A percentile compares a stretch with the other conserved stretches of the same genome.
Evolutionary conservation across 2,113 vertebrate genomes (phyloP).

Genomic region (Chloropsis hardwickii): DNA sequence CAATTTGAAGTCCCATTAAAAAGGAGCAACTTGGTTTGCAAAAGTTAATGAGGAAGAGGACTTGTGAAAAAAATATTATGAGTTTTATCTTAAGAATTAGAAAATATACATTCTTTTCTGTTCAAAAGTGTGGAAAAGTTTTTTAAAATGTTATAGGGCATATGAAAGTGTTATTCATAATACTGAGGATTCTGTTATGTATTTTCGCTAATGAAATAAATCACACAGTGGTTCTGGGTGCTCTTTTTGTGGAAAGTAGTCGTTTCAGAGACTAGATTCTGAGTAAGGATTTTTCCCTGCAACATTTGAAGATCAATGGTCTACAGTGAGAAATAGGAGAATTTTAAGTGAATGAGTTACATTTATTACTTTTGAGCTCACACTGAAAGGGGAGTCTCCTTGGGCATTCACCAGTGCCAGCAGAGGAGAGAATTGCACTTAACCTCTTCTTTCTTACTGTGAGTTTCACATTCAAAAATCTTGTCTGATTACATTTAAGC

Average conservation of each 20-base stretch:
- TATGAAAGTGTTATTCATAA: background rate
- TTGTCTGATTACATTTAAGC: background rate
- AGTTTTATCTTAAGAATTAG: background rate
- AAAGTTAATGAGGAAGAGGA: background rate
- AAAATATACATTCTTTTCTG: background rate
- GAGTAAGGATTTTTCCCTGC: background rate
- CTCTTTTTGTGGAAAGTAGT: background rate
- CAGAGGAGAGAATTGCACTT: slow-evolving; percentile 25
- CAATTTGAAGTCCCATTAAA: background rate
- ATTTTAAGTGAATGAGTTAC: slow-evolving; percentile 53
- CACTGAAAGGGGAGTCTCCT: background rate
- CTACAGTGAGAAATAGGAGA: slow-evolving; percentile 37
- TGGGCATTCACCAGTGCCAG: background rate
- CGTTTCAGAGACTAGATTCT: background rate
- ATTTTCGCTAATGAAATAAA: background rate
- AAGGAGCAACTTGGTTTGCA: background rate
- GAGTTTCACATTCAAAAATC: background rate
- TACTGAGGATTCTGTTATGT: background rate
- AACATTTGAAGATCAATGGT: background rate
- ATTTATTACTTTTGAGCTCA: slow-evolving; percentile 41
- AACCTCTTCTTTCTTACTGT: background rate
- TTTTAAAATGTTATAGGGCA: background rate
- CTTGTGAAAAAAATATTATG: background rate
- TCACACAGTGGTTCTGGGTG: background rate
- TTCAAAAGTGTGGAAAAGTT: background rate